Percentiles rank a stretch among this genome's conserved stretches.
These are phyloP conservation scores for Alethe castanea DNA, from an alignment of 2,113 vertebrate genomes.

Conservation along the genomic window DNA sequence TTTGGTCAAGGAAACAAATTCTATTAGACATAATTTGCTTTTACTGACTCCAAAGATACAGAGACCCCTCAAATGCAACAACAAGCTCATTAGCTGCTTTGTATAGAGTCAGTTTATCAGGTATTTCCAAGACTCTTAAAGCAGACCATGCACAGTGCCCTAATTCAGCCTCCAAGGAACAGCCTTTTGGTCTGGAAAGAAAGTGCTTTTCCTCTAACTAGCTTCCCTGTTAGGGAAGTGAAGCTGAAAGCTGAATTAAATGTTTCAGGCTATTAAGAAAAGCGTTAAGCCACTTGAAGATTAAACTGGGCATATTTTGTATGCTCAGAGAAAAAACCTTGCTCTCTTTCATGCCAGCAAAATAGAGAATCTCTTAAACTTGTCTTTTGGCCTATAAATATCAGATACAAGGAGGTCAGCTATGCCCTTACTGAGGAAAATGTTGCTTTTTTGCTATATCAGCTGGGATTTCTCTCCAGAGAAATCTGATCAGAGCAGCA, in stretches of 20 bases:
- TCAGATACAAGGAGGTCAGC: background rate
- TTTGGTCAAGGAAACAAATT: conserved; percentile 7
- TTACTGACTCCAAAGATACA: conserved; percentile 52
- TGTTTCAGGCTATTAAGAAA: background rate
- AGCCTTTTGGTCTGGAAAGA: conserved; percentile 46
- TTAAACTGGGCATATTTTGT: conserved; percentile 11
- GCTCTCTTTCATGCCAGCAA: background rate
- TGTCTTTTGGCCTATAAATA: background rate
- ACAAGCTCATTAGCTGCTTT: conserved; percentile 9
- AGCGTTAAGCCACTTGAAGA: background rate
- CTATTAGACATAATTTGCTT: background rate
- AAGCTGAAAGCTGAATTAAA: conserved; percentile 17
- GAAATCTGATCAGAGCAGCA: background rate
- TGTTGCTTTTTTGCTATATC: background rate
- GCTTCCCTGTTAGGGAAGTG: background rate
- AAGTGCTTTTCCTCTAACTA: conserved; percentile 17
- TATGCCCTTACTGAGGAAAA: background rate
- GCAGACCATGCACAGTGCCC: background rate
- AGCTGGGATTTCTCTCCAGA: background rate
- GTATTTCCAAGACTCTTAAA: conserved; percentile 34
- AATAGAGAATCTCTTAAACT: background rate
- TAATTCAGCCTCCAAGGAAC: conserved; percentile 63
- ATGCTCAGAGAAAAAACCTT: background rate
- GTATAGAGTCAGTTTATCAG: conserved; percentile 10
- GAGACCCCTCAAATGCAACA: conserved; percentile 37